phyloP scores from a whole-genome alignment of 2,113 vertebrate genomes.

The Anolis sagrei region DNA sequence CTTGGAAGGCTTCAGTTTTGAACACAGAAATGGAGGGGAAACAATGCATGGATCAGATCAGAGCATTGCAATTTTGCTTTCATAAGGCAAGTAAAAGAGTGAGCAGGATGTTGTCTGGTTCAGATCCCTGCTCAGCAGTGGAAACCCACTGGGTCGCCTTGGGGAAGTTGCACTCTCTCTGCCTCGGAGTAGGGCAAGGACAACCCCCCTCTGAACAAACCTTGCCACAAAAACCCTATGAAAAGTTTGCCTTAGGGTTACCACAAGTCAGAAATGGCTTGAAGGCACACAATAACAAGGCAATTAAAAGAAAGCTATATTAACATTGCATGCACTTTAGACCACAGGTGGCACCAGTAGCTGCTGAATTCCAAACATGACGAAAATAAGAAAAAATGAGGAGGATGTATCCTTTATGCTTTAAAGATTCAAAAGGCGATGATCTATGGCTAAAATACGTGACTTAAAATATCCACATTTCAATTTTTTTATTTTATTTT shows the following conservation, averaged over 20 bases:
- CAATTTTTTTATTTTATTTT: background rate
- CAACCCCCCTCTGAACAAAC: too few relatives aligned
- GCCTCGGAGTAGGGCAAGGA: too few relatives aligned
- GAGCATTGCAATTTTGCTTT: too few relatives aligned
- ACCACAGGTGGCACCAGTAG: background rate
- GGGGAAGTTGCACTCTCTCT: too few relatives aligned
- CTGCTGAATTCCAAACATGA: background rate
- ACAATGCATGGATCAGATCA: background rate
- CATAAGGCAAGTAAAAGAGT: too few relatives aligned
- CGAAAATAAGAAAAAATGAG: background rate
- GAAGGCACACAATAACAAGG: background rate
- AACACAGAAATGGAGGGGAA: background rate
- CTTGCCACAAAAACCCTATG: too few relatives aligned
- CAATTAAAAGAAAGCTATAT: background rate
- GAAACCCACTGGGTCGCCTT: too few relatives aligned
- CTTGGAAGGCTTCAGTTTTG: background rate
- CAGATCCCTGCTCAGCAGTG: too few relatives aligned
- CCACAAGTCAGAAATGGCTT: too few relatives aligned
- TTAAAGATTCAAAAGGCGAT: background rate
- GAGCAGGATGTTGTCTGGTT: too few relatives aligned
- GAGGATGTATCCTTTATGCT: background rate
- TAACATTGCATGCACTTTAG: background rate
- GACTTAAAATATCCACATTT: background rate
- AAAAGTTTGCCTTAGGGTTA: too few relatives aligned
- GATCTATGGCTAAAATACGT: background rate